Base-by-base conservation (phyloP, 2,888 invertebrate genomes). In the Apamea sordens region DNA sequence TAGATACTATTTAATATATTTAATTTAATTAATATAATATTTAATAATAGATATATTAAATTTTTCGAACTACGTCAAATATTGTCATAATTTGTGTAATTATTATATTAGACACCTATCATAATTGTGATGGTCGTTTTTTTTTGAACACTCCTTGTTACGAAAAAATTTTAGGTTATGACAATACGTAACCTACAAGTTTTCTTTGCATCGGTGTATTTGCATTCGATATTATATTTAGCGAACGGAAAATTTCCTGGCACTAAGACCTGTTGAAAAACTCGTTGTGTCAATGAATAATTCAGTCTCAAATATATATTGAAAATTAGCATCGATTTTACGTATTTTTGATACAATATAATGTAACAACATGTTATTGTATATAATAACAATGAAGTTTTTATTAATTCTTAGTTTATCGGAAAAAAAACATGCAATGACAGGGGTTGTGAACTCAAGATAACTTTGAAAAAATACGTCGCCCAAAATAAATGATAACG, bases 401-500 rank as follows among this genome's bases (percentile, higher is more conserved):
- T 76, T 68, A 75, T 70, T 81, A 63, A 78, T 79, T 75, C 53
- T 67, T 47, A 21, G 53, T 74, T 80, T 84, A 88, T 84, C 76
- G 32, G 21, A 28, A 71, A 76, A n/a, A 28, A 73, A 73, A 78
- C 73, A 44, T 78, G 74, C 65, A 80, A 67, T 72, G 77, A 11
- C 61, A 76, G 21, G 68, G 88, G 85, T 88, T 69, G 76, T 65
- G 81, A 83, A 84, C 81, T 65, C 10, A 10, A 70, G 84, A 88
- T 88, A 82, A 77, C 80, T 70, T 69, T 21, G 47, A 76, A 68
- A 41, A 73, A 79, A 81, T 73, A 76, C 59, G 67, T 70, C 70
- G 64, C 75, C 64, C 10, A 61, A 78, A 77, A 72, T 74, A 64
- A 82, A 24, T 63, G 82, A 76, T 69, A 65, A 69, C 50, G 36